Conservation (phyloP, 2,797 vertebrate genomes). For the Tamandua tetradactyla region DNA sequence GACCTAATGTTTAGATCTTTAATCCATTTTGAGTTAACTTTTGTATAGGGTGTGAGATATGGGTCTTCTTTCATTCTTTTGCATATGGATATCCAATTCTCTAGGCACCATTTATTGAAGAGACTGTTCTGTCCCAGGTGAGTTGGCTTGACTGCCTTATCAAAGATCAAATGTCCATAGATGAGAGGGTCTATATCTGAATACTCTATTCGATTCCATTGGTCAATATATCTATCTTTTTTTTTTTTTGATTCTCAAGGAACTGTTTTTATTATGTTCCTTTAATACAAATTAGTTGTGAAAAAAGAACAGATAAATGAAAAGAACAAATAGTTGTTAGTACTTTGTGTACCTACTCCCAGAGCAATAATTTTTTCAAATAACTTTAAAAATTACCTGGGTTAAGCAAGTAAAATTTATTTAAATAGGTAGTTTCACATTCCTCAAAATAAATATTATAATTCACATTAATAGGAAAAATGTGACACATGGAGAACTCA, state of each 20-base stretch:
- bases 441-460: constrained; percentile 39
- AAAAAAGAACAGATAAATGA: background rate
- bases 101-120: no score
- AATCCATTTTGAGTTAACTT: no score
- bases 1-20: no score
- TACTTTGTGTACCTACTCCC: background rate
- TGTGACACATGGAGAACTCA: constrained; percentile 22
- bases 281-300: background rate
- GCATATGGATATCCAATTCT: no score
- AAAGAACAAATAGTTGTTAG: constrained; percentile 43
- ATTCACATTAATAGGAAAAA: constrained; percentile 16
- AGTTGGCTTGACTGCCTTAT: no score
- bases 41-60: no score
- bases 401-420: constrained; percentile 63
- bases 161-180: no score
- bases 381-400: background rate
- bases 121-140: no score
- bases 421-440: constrained; percentile 36
- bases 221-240: no score
- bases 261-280: background rate
- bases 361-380: background rate
- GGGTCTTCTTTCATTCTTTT: no score
- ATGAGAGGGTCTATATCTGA: no score
- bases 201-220: no score
- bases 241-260: background rate